Evolutionary conservation across 23 tunicate species (phyloP).

Genomic region (Ciona savignyi): DNA sequence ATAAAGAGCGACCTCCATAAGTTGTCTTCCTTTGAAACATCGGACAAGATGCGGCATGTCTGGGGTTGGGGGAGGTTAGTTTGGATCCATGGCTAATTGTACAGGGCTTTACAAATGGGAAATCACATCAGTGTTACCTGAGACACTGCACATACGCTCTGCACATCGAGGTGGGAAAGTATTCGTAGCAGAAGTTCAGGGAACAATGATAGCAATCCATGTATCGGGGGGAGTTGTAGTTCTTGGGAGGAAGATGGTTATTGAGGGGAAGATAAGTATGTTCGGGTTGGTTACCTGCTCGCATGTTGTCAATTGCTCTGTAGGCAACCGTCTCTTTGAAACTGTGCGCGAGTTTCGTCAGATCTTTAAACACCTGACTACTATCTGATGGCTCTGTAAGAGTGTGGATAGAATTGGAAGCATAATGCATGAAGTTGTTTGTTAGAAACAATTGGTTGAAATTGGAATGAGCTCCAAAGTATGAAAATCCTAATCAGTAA

Average conservation of each 20-base stretch:
- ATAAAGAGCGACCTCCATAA: conserved; percentile 61
- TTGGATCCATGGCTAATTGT: background rate
- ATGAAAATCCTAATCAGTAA: no score
- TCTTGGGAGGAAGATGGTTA: conserved; percentile 8
- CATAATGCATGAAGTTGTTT: no score
- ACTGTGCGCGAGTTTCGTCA: conserved; percentile 23
- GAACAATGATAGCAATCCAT: conserved; percentile 65
- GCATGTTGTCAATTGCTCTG: conserved; percentile 63
- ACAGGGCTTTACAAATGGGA: background rate
- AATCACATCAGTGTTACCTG: conserved; percentile 14
- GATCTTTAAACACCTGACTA: conserved; percentile 38
- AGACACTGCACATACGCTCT: conserved; percentile 25
- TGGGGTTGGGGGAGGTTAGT: background rate
- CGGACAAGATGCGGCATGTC: conserved; percentile 30
- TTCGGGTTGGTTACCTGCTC: conserved; percentile 31
- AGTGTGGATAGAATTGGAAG: no score
- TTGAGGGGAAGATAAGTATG: no score
- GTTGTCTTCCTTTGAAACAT: conserved; percentile 41
- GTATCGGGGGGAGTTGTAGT: conserved; percentile 66
- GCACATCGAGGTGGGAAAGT: conserved; percentile 31
- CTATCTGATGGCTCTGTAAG: conserved; percentile 19
- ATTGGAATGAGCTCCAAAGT: no score
- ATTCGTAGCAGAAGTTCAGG: conserved; percentile 56
- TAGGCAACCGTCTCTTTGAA: conserved; percentile 58
- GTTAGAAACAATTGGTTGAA: no score